These are phyloP conservation scores for Pristiophorus japonicus DNA, from an alignment of 2,113 vertebrate genomes.

Conservation along the genomic window DNA sequence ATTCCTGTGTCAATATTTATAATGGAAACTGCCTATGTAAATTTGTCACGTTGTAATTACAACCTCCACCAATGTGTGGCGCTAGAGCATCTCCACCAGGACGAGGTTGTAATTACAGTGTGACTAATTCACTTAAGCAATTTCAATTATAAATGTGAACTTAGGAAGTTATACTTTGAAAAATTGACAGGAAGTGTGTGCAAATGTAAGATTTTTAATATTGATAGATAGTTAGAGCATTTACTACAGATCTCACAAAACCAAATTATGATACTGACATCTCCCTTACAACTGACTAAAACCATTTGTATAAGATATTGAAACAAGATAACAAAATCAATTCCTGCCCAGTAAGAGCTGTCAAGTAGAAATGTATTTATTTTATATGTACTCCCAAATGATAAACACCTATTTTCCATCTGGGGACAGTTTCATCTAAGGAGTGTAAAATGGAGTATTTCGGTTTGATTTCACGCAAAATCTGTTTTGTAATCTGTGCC, in stretches of 20 bases:
- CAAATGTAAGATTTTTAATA: neutral
- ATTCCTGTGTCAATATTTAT: neutral
- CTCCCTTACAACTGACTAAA: neutral
- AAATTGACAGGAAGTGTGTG: neutral
- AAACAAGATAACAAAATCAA: neutral
- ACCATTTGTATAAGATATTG: neutral
- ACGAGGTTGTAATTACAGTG: too few species aligned
- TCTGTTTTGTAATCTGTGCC: conserved; percentile 3
- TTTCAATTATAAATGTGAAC: neutral
- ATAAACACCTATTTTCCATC: neutral
- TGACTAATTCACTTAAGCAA: neutral
- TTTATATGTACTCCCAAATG: neutral
- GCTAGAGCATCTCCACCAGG: neutral
- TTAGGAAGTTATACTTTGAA: neutral
- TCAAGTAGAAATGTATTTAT: conserved; percentile 7
- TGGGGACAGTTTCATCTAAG: neutral
- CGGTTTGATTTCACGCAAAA: neutral
- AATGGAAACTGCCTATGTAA: neutral
- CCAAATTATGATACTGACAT: neutral
- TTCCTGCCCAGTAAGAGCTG: neutral
- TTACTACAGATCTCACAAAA: neutral
- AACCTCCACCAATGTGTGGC: neutral
- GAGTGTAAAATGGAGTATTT: neutral
- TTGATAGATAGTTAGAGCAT: neutral
- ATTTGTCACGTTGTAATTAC: neutral